These are phyloP conservation scores for Microctenopoma steveboyesi DNA, from an alignment of 2,797 vertebrate species.

Conservation along the genomic window DNA sequence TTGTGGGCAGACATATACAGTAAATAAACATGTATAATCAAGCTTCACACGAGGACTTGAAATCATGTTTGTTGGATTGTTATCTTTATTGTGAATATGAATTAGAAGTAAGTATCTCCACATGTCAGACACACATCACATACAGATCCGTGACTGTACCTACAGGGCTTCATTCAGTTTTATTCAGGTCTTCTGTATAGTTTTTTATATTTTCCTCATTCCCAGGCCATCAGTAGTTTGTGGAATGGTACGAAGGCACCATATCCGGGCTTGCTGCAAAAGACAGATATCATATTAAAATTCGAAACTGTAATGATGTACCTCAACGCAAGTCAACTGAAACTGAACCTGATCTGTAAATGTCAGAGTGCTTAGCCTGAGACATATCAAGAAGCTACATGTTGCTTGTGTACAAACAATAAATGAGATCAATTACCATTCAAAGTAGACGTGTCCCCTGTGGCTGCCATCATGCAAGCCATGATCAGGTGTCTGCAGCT, in stretches of 20 bases:
- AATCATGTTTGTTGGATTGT: neutral
- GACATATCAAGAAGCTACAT: neutral
- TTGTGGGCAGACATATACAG: neutral
- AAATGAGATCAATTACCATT: slow-evolving; percentile 76
- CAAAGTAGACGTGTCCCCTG: slow-evolving; percentile 77
- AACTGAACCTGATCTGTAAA: neutral
- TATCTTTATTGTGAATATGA: slow-evolving; percentile 38
- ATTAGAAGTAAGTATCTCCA: neutral
- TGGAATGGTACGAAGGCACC: slow-evolving; percentile 81
- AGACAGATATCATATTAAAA: slow-evolving; percentile 2
- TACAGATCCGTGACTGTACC: slow-evolving; percentile 11
- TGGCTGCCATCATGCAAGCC: slow-evolving; percentile 68
- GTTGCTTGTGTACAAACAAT: neutral
- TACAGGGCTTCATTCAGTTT: slow-evolving; percentile 5
- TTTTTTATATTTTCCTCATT: slow-evolving; percentile 58
- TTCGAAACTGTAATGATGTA: neutral
- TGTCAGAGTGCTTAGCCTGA: neutral
- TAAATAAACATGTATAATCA: neutral
- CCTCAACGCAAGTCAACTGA: neutral
- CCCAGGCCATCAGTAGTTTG: slow-evolving; percentile 85
- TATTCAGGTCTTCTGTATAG: neutral
- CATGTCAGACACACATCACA: slow-evolving; percentile 5
- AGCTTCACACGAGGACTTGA: neutral
- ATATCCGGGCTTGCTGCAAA: slow-evolving; percentile 76
- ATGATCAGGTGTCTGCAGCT: slow-evolving; percentile 77